Base-by-base conservation (phyloP, 2,113 vertebrate species). In the Neotragus pygmaeus region DNA sequence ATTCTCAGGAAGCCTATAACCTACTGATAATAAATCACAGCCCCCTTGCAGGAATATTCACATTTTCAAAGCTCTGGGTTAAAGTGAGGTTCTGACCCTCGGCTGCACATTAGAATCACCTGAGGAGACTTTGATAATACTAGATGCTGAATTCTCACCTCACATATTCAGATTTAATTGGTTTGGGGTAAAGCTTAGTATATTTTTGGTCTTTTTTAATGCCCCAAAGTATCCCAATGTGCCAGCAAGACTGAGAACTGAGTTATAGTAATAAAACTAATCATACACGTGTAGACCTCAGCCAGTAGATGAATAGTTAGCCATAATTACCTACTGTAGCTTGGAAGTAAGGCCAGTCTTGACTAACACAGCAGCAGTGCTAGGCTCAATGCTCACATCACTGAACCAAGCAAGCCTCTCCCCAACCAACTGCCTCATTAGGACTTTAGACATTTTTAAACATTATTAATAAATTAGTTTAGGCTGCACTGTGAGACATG, bases 191-290 rank as follows among this genome's bases (percentile, higher is more conserved):
- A 17, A 4, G 45, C 33, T 60, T 75, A 13, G 19, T 87, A 70
- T 45, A 64, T 87, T 66, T 91, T 96, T 95, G 70, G 60, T 85
- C 39, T 66, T 70, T 89, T 89, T 81, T 30, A 51, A 90, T 96
- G 30, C 21, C 55, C 15, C 57, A 14, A 47, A 53, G 58, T 83
- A 89, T 83, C 83, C 60, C 19, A 80, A 6, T 73, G 36, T 73
- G 81, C 53, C 94, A 60, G 19, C 73, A 90, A 96, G 43, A 95
- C 55, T 90, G 43, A 91, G 45, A 96, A 86, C 30, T n/a, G 45
- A 90, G 14, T 84, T 80, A 80, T 5, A 80, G 27, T 21, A 91
- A 90, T 78, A 94, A 94, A 93, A 91, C 49, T 75, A 89, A 88
- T 85, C 75, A 85, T 28, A 13, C 30, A 30, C 11, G 27, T 55